Evolutionary conservation across 2,888 invertebrate species (phyloP).

Genomic region (Tromatobia lineatoria): DNA sequence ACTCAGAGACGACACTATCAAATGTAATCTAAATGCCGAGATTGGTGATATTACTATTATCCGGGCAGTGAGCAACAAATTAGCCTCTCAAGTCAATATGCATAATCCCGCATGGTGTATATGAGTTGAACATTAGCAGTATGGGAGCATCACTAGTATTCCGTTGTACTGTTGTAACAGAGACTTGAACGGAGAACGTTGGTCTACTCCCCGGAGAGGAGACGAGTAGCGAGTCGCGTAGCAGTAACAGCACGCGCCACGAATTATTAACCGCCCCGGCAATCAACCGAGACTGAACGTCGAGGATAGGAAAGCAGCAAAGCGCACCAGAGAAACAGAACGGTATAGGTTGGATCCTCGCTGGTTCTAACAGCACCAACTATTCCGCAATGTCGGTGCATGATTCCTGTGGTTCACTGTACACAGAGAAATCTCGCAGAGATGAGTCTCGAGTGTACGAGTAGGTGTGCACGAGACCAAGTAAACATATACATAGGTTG

Average conservation of each 20-base stretch:
- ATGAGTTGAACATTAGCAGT: conserved; percentile 43
- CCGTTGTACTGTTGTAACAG: conserved; percentile 28
- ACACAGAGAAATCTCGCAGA: conserved; percentile 13
- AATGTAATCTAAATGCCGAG: background rate
- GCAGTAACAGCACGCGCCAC: conserved; percentile 71
- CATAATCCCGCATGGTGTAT: conserved; percentile 46
- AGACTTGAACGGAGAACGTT: conserved; percentile 27
- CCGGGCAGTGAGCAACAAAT: conserved; percentile 33
- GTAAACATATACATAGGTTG: conserved; percentile 8
- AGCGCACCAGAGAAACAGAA: conserved; percentile 37
- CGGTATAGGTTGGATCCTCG: conserved; percentile 1
- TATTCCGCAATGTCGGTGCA: conserved; percentile 37
- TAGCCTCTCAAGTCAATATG: conserved; percentile 49
- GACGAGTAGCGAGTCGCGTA: conserved; percentile 67
- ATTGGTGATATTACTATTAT: conserved; percentile 13
- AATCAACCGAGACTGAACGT: conserved; percentile 72
- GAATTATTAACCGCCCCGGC: conserved; percentile 77
- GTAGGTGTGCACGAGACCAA: conserved; percentile 20
- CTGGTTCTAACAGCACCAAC: conserved; percentile 15
- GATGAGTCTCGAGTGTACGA: conserved; percentile 25
- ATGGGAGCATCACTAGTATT: conserved; percentile 26
- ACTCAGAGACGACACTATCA: background rate
- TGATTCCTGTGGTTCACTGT: conserved; percentile 36
- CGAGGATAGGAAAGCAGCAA: conserved; percentile 47
- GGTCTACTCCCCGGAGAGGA: conserved; percentile 58